Base-by-base conservation (phyloP, 35 echinoderm and acorn worm genomes). In the Nesometra sesokonis region DNA sequence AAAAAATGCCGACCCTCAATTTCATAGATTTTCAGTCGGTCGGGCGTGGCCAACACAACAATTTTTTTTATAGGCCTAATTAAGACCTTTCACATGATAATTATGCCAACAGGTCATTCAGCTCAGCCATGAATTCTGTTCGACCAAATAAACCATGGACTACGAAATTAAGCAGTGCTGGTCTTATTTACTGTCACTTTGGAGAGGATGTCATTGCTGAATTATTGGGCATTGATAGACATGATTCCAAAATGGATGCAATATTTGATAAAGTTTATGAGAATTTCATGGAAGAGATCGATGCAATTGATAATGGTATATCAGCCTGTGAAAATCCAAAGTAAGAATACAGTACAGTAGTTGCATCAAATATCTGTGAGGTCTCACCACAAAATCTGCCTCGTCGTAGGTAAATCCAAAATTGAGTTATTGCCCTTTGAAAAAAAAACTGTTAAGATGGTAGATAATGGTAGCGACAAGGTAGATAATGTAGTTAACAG, bases 241-340 rank as follows among this genome's bases (percentile, higher is more conserved):
- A 90, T 80, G 80, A 94, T 17, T 35, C 15, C 3, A 88, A 88
- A 17, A 47, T 89, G n/a, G 34, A 39, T 57, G 87, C 90, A 3
- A 80, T 99, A n/a, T 99, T 87, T 88, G 85, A 99, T 80, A 99
- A 99, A 46, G 85, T 94, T 29, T 99, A 99, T 89, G 96, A 99
- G 88, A 99, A 99, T 47, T 99, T 99, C 36, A 90, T 99, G 79
- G 90, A 99, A 76, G 96, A 99, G 80, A 89, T 99, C 29, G 95
- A 97, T 85, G 92, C 92, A 19, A 94, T 94, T 40, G 96, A 99
- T 82, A 99, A 99, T 82, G 96, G 96, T 30, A 78, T 99, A 81
- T 47, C 96, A 94, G 85, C 87, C 84, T 33, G 92, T 36, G 88
- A 93, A 81, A 86, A 94, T 29, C 93, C 96, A 29, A 92, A 80